phyloP scores from a whole-genome alignment of 1,140 invertebrate genomes.

The Lineus longissimus region DNA sequence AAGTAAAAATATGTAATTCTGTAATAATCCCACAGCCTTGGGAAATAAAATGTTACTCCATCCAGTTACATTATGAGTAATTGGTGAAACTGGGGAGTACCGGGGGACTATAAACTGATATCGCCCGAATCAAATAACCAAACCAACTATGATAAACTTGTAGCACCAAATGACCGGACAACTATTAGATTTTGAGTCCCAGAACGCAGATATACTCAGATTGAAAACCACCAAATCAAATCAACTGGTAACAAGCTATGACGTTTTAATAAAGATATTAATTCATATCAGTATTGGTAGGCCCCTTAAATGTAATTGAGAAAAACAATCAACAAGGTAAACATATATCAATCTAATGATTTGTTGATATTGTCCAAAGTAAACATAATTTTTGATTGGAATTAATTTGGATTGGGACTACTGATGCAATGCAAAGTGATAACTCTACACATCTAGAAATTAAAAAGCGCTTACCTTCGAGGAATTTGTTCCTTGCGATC shows the following conservation, averaged over 20 bases:
- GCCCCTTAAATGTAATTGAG: too few species aligned
- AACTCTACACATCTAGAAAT: background rate
- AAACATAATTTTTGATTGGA: slow-evolving; percentile 9
- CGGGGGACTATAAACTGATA: too few species aligned
- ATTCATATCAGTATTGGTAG: background rate
- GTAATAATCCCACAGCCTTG: too few species aligned
- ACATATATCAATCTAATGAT: background rate
- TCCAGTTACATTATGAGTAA: too few species aligned
- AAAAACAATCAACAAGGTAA: too few species aligned
- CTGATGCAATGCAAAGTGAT: background rate
- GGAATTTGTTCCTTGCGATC: slow-evolving; percentile 77
- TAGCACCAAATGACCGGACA: background rate
- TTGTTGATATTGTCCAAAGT: background rate
- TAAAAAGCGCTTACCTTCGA: slow-evolving; percentile 68
- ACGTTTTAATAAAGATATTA: background rate
- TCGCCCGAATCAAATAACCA: background rate
- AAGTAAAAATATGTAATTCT: too few species aligned
- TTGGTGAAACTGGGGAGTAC: too few species aligned
- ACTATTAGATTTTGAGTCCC: background rate
- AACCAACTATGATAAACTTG: background rate
- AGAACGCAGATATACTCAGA: background rate
- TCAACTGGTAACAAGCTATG: background rate
- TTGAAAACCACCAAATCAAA: background rate
- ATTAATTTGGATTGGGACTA: slow-evolving; percentile 16
- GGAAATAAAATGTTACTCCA: too few species aligned